These are phyloP conservation scores for Steinernema scapterisci DNA, from an alignment of 2,888 invertebrate genomes.

Conservation along the genomic window DNA sequence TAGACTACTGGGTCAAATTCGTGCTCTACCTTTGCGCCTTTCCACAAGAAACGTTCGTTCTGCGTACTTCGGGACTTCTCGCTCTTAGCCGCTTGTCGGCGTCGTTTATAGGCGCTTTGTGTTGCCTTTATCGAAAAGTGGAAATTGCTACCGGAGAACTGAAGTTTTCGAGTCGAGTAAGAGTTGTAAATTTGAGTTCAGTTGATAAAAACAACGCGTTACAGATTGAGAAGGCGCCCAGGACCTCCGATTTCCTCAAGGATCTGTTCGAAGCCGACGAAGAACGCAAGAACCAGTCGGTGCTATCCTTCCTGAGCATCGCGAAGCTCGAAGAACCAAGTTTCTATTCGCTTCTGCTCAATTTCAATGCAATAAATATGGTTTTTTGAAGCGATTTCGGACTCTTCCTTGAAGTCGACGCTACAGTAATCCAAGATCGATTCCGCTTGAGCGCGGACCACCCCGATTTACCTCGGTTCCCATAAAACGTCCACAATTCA, in stretches of 20 bases:
- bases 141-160: not conserved
- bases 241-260: not conserved
- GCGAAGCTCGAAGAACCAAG: not conserved
- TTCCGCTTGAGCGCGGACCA: too few species aligned
- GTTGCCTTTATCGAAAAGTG: not conserved
- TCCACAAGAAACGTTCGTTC: not conserved
- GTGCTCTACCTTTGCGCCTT: not conserved
- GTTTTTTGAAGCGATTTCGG: not conserved
- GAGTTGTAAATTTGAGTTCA: too few species aligned
- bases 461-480: too few species aligned
- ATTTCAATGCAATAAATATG: not conserved
- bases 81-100: not conserved
- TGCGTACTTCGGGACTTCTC: not conserved
- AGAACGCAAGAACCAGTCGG: not conserved
- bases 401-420: not conserved
- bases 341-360: not conserved
- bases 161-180: not conserved
- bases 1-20: not conserved
- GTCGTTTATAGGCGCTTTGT: not conserved
- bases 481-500: not conserved
- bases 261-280: not conserved
- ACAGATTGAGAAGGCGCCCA: too few species aligned
- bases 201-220: too few species aligned
- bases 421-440: too few species aligned
- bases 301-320: not conserved